A percentile compares a stretch with the other conserved stretches of the same genome.
Conservation (phyloP, 2,888 invertebrate genomes). For the Zygogramma bicolorata region DNA sequence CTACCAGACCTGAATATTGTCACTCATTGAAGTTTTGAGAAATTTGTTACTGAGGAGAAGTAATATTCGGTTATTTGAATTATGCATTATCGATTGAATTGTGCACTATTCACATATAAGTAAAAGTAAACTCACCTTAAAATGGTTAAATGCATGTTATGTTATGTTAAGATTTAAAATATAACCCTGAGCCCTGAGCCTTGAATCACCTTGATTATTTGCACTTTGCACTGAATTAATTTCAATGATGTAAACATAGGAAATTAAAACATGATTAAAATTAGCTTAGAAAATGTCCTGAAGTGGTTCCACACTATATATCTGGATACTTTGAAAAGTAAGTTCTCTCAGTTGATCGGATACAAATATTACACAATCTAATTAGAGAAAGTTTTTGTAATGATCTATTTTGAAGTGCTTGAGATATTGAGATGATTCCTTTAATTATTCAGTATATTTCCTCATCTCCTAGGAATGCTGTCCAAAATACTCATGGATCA, state of each 20-base stretch:
- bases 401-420: not conserved
- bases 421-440: not conserved
- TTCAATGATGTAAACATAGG: not conserved
- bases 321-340: not conserved
- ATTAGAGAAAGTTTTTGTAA: not conserved
- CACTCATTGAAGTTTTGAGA: no score
- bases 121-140: no score
- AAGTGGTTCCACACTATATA: not conserved
- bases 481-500: conserved; percentile 26
- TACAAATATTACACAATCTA: not conserved
- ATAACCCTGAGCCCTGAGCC: not conserved
- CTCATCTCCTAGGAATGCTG: not conserved
- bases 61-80: no score
- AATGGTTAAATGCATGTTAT: no score
- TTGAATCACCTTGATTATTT: not conserved
- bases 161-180: no score
- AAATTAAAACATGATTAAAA: not conserved
- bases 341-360: not conserved
- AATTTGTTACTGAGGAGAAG: no score
- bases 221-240: not conserved
- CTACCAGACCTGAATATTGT: no score
- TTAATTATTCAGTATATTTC: not conserved
- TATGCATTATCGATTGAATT: no score
- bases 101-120: no score
- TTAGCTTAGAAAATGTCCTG: not conserved